Conservation (phyloP, 2,888 invertebrate genomes). For the Leptopilina drosophilae region DNA sequence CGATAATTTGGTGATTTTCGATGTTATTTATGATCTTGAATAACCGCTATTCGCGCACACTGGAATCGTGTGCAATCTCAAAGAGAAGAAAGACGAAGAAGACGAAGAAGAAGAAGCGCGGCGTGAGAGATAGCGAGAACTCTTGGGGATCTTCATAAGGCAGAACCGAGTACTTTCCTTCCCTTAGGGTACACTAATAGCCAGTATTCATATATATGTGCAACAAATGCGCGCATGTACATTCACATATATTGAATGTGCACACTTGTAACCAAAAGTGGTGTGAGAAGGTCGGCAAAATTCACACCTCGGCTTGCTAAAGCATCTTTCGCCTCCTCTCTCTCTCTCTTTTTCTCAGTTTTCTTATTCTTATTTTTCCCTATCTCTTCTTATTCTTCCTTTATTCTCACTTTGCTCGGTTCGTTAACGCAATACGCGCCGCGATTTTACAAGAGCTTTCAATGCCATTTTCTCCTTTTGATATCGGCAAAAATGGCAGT, state of each 20-base stretch:
- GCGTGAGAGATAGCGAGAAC: not conserved
- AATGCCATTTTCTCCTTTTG: conserved; percentile 2
- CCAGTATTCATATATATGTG: conserved; percentile 1
- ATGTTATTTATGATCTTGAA: conserved; percentile 26
- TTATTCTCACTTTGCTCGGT: conserved; percentile 37
- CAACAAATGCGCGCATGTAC: not conserved
- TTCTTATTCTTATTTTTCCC: not conserved
- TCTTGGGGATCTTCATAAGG: conserved; percentile 15
- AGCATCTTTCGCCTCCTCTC: not conserved
- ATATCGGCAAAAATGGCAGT: conserved; percentile 15
- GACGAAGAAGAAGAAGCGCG: not conserved
- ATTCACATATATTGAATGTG: not conserved
- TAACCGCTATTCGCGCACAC: conserved; percentile 12
- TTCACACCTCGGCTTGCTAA: conserved; percentile 5
- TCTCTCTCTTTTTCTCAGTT: not conserved
- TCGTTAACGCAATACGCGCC: not conserved
- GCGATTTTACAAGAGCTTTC: conserved; percentile 1
- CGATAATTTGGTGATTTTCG: conserved; percentile 26
- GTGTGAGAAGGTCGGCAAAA: conserved; percentile 15
- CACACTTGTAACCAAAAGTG: not conserved
- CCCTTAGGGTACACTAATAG: conserved; percentile 9
- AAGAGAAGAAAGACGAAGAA: not conserved
- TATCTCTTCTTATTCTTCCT: conserved; percentile 30
- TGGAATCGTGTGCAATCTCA: conserved; percentile 14
- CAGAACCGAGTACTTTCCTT: conserved; percentile 26